Base-by-base conservation (phyloP, 2,888 invertebrate species). In the Patella depressa region DNA sequence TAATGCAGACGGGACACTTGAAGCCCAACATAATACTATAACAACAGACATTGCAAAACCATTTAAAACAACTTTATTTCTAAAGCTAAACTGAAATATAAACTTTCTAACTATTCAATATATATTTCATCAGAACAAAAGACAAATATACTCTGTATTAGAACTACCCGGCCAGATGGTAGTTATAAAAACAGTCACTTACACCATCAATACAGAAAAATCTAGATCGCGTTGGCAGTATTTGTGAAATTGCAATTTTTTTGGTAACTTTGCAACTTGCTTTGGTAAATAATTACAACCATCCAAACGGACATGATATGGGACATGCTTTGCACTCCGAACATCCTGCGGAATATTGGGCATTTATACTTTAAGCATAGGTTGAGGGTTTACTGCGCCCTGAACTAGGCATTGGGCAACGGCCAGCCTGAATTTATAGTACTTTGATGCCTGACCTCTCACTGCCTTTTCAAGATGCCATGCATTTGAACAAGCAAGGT, bases 401-500 rank as follows among this genome's bases (percentile, higher is more conserved):
- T 55, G 55, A 55, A 55, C 55, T 2, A 3, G 55, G 17, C 55
- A 55, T 55, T 2, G 14, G 17, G 55, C 55, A 55, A 55, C 3
- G 55, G 17, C 55, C 12, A 55, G 55, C 55, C 17, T 55, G 55
- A 55, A 55, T 3, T 55, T 55, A 17, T 55, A 55, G 17, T 55
- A 55, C 2, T 55, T 55, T 17, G 55, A 55, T 17, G 14, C 17
- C 2, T 55, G 55, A 15, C 55, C 55, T 55, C 14, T 55, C 55
- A 55, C 55, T 55, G 1, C 55, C 55, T 55, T 55, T 17, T 55
- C 55, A 55, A 55, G 12, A 55, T 55, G 45, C 79, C 79, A 79
- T 0, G 79, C 72, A 74, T 79, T 76, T n/a, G 57, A 53, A 53
- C 53, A 19, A 19, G 73, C 73, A 15, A 79, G 45, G 55, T 79